Evolutionary conservation across 2,888 invertebrate genomes (phyloP).

Genomic region (Diloba caeruleocephala): DNA sequence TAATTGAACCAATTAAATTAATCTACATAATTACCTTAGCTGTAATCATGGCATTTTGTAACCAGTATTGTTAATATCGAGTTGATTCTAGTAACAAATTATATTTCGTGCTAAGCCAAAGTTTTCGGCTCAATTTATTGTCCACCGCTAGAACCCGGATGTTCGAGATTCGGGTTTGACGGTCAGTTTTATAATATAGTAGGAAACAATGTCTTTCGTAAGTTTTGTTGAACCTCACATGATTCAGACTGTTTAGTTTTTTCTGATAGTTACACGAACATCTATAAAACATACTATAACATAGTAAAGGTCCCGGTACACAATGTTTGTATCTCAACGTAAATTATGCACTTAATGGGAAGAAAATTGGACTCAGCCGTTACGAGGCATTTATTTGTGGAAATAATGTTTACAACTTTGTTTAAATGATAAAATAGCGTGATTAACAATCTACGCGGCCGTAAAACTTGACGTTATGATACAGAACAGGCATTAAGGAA

Average conservation of each 20-base stretch:
- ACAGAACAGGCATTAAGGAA: slow-evolving; percentile 39
- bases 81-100: slow-evolving; percentile 17
- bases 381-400: not conserved
- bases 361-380: no score
- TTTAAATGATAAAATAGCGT: slow-evolving; percentile 40
- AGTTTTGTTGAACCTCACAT: slow-evolving; percentile 19
- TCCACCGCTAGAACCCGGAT: slow-evolving; percentile 20
- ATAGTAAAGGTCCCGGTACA: no score
- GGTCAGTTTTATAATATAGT: slow-evolving; percentile 18
- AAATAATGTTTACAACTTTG: slow-evolving; percentile 16
- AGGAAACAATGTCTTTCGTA: slow-evolving; percentile 21
- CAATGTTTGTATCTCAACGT: not conserved
- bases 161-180: slow-evolving; percentile 23
- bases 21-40: slow-evolving; percentile 24
- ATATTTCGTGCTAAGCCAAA: slow-evolving; percentile 21
- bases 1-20: slow-evolving; percentile 27
- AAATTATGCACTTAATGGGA: no score
- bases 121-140: slow-evolving; percentile 18
- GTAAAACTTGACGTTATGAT: slow-evolving; percentile 36
- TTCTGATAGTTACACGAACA: no score
- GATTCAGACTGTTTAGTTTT: no score
- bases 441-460: slow-evolving; percentile 26
- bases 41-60: slow-evolving; percentile 12
- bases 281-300: no score
- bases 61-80: slow-evolving; percentile 13